A percentile compares a stretch with the other conserved stretches of the same genome.
These are phyloP conservation scores for Brachyopa scutellaris DNA, from an alignment of 2,888 invertebrate species.

Conservation along the genomic window DNA sequence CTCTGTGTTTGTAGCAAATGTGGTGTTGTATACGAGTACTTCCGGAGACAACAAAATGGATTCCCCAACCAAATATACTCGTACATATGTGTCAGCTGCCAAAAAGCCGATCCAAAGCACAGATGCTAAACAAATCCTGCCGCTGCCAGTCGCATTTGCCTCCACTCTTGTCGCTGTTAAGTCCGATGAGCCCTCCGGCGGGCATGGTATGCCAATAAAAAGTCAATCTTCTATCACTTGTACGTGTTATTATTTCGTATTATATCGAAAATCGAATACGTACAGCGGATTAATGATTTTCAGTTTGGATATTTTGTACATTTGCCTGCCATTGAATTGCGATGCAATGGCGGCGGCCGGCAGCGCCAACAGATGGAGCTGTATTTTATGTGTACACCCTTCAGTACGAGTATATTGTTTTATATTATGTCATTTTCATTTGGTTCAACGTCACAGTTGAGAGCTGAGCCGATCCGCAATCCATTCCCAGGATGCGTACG, in stretches of 20 bases:
- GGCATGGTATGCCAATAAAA: conserved; percentile 47
- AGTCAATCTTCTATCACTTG: conserved; percentile 58
- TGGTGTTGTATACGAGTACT: conserved; percentile 1
- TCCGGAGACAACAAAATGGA: conserved; percentile 29
- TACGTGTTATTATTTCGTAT: conserved; percentile 63
- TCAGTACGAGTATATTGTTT: not conserved
- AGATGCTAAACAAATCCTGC: conserved; percentile 30
- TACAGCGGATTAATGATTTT: conserved; percentile 58
- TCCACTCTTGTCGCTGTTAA: not conserved
- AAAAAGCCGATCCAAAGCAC: conserved; percentile 36
- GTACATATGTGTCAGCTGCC: conserved; percentile 33
- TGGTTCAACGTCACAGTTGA: conserved; percentile 19
- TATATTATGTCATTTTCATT: conserved; percentile 41
- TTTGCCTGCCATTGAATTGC: conserved; percentile 36
- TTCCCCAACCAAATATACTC: not conserved
- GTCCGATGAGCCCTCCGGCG: conserved; percentile 30
- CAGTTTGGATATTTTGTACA: conserved; percentile 49
- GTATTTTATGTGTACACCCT: not conserved
- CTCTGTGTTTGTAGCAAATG: not conserved
- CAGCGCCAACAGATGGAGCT: conserved; percentile 7
- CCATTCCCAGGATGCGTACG: conserved; percentile 39
- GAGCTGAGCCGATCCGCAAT: too few species aligned
- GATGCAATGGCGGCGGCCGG: too few species aligned
- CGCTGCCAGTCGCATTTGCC: not conserved
- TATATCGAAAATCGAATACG: conserved; percentile 55